Evolutionary conservation across 2,113 vertebrate species (phyloP).

Genomic region (Pluvianellus socialis): DNA sequence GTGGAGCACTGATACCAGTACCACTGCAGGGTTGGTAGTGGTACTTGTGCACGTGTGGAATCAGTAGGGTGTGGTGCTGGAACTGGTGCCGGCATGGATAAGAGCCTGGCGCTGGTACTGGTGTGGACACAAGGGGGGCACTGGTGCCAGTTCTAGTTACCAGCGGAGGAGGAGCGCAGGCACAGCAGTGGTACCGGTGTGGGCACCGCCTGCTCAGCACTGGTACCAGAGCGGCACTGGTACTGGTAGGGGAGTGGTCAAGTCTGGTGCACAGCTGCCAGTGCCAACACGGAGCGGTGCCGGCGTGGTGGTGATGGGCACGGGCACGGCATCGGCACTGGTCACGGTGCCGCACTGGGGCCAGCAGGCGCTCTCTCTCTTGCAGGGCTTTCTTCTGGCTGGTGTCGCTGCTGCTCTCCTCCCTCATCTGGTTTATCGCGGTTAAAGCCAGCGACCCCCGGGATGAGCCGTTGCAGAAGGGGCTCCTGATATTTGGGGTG

Average conservation of each 20-base stretch:
- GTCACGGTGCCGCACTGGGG: not conserved
- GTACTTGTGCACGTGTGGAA: not conserved
- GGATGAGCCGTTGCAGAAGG: constrained; percentile 47
- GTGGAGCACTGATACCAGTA: not conserved
- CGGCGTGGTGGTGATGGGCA: rapidly evolving
- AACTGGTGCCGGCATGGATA: not conserved
- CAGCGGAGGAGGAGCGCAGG: not conserved
- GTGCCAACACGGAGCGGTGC: not conserved
- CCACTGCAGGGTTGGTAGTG: not conserved
- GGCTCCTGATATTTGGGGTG: constrained; percentile 70
- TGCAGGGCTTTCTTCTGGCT: constrained; percentile 77
- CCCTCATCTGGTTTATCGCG: constrained; percentile 75
- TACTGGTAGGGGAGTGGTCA: not conserved
- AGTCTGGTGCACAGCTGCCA: not conserved
- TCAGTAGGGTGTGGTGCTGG: not conserved
- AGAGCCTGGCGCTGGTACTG: not conserved
- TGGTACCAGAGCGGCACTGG: not conserved
- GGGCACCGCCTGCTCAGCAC: no score
- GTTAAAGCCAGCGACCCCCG: constrained; percentile 54
- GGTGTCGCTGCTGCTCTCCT: constrained; percentile 71
- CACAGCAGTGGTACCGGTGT: not conserved
- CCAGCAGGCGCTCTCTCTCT: not conserved
- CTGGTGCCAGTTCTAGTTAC: not conserved
- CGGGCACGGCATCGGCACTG: rapidly evolving
- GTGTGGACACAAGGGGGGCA: not conserved